A percentile compares a stretch with the other conserved stretches of the same genome.
Evolutionary conservation across 2,888 invertebrate genomes (phyloP).

Genomic region (Sipha maydis): DNA sequence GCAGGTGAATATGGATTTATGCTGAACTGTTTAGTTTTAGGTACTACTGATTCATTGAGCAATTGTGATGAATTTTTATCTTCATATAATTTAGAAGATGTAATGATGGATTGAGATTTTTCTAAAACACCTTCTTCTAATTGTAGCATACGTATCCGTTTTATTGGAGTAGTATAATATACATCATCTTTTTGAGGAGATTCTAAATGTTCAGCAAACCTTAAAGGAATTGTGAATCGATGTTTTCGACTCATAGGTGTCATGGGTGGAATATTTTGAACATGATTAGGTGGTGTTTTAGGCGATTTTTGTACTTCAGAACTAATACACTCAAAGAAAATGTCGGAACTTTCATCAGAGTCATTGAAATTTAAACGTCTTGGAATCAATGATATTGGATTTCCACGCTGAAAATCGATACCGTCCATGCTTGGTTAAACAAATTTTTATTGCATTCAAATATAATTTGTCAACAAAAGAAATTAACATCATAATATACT

Average conservation of each 20-base stretch:
- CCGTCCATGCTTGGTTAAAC: conserved; percentile 42
- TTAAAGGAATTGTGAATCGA: conserved; percentile 19
- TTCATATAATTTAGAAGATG: conserved; percentile 11
- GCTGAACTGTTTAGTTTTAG: conserved; percentile 45
- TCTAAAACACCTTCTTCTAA: conserved; percentile 41
- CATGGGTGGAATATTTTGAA: conserved; percentile 13
- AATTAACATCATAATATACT: conserved; percentile 39
- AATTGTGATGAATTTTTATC: neutral
- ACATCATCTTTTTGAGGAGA: conserved; percentile 50
- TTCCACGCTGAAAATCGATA: conserved; percentile 1
- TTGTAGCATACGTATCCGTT: conserved; percentile 42
- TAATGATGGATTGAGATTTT: neutral
- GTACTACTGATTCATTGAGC: conserved; percentile 1
- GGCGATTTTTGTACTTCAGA: conserved; percentile 2
- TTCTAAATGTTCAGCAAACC: conserved; percentile 38
- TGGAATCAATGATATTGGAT: conserved; percentile 30
- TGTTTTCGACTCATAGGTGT: conserved; percentile 31
- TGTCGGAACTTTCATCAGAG: neutral
- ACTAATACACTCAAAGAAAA: no score
- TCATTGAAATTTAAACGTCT: conserved; percentile 56
- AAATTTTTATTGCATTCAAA: conserved; percentile 16
- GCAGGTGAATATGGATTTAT: conserved; percentile 55
- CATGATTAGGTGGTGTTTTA: conserved; percentile 58
- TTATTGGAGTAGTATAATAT: conserved; percentile 48
- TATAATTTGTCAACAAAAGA: conserved; percentile 29